Conservation (phyloP, 2,113 vertebrate genomes). For the Callopanchax toddi region DNA sequence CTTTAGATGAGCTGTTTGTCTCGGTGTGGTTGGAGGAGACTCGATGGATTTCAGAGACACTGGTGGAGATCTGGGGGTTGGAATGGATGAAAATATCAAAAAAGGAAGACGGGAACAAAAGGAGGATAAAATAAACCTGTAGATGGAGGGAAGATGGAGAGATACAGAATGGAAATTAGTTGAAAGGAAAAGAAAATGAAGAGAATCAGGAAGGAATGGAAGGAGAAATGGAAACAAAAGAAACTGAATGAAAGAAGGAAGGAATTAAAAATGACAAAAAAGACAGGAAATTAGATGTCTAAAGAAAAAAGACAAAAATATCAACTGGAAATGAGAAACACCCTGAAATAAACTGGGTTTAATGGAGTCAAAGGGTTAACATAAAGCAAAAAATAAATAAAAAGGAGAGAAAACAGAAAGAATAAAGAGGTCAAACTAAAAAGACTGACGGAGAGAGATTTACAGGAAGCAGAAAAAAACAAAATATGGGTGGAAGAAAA, state of each 20-base stretch:
- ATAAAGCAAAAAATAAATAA: no score
- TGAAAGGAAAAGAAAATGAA: not conserved
- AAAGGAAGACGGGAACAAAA: conserved; percentile 8
- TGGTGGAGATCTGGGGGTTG: not conserved
- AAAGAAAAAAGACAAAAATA: not conserved
- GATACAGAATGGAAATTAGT: not conserved
- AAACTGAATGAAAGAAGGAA: not conserved
- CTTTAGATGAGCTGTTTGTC: conserved; percentile 56
- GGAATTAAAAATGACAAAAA: not conserved
- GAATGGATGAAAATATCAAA: no score
- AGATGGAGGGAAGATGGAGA: not conserved
- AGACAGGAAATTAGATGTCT: not conserved
- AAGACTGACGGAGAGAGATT: not conserved
- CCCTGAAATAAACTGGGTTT: not conserved
- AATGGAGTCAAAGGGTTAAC: no score
- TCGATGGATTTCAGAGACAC: not conserved
- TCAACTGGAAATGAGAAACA: not conserved
- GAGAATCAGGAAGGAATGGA: no score
- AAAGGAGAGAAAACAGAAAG: not conserved
- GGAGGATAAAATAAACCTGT: not conserved
- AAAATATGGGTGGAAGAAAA: no score
- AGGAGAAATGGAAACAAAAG: no score
- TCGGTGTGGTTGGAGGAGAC: conserved; percentile 37
- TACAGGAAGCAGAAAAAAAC: not conserved
- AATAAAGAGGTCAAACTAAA: not conserved